Evolutionary conservation across 2,113 vertebrate species (phyloP), one percentile per base, ranked within the genome.

Genomic region (Psittacula cyanocephala): DNA sequence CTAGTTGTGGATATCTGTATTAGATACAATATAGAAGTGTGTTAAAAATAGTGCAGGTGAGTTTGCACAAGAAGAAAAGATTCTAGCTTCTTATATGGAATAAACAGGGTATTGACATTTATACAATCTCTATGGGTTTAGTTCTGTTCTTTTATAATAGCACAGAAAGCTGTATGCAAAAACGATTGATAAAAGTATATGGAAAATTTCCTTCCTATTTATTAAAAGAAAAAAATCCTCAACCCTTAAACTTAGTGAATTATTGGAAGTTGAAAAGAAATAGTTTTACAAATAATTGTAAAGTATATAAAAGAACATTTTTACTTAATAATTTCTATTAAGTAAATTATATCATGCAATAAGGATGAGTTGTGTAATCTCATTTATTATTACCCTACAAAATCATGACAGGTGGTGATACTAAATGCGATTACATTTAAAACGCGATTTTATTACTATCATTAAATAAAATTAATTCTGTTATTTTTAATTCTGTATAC

Each of bases 401-500:
- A 91, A 93, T 69, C 2, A 43, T 49, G 65, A 62, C 41, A 88
- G 17, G 17, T 39, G 28, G 14, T 82, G 1, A 46, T 64, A 23
- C 39, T 76, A 74, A 89, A 55, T 49, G 31, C 13, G 74, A 35
- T 81, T 44, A 50, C 43, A 80, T 87, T 4, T 1, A n/a, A 84
- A 95, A 91, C 44, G 4, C 2, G 20, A 39, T 83, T 81, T 88
- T 37, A 28, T 86, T 83, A n/a, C 27, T 52, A n/a, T 60, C 78
- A 37, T 70, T 78, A 69, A 70, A 68, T 57, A 67, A 80, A 89
- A 39, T 29, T 4, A 78, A 15, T 75, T 67, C 6, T 31, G 14
- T 67, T 77, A 44, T 86, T 85, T 91, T 39, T 97, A 77, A 94
- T 97, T 97, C 92, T 95, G 95, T 94, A 27, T 76, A 69, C 81